phyloP scores from a whole-genome alignment of 2,888 invertebrate species.

The Ferdinandea cuprea region DNA sequence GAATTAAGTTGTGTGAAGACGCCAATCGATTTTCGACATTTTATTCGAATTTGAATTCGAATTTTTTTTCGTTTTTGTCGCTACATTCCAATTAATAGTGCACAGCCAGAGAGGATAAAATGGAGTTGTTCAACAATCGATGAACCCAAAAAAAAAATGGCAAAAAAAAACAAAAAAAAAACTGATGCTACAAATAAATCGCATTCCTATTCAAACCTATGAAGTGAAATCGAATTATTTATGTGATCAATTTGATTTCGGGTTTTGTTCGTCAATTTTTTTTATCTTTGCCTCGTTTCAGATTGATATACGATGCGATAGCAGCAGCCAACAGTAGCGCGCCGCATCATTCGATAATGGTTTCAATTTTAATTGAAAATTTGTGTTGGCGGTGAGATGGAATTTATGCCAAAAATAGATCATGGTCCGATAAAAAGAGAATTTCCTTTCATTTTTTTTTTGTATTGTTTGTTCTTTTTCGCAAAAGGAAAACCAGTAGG shows the following conservation, averaged over 20 bases:
- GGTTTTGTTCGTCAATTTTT: background rate
- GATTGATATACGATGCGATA: background rate
- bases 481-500: background rate
- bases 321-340: background rate
- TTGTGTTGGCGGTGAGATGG: slow-evolving; percentile 56
- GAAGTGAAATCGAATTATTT: slow-evolving; percentile 71
- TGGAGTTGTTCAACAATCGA: background rate
- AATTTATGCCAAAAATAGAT: slow-evolving; percentile 49
- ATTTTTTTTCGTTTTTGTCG: slow-evolving; percentile 28
- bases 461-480: too few species aligned
- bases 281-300: slow-evolving; percentile 7
- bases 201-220: slow-evolving; percentile 58
- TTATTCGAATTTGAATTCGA: too few species aligned
- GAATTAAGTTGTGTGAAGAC: slow-evolving; percentile 61
- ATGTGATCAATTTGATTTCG: slow-evolving; percentile 64
- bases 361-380: slow-evolving; percentile 70
- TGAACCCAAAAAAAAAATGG: background rate
- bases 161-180: too few species aligned
- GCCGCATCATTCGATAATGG: slow-evolving; percentile 60
- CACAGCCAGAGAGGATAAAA: slow-evolving; percentile 27
- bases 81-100: slow-evolving; percentile 49
- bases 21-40: slow-evolving; percentile 58
- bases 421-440: slow-evolving; percentile 6
- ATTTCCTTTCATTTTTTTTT: background rate
- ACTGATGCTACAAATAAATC: slow-evolving; percentile 62